Evolutionary conservation across 2,888 invertebrate genomes (phyloP).

Genomic region (Noctua comes): DNA sequence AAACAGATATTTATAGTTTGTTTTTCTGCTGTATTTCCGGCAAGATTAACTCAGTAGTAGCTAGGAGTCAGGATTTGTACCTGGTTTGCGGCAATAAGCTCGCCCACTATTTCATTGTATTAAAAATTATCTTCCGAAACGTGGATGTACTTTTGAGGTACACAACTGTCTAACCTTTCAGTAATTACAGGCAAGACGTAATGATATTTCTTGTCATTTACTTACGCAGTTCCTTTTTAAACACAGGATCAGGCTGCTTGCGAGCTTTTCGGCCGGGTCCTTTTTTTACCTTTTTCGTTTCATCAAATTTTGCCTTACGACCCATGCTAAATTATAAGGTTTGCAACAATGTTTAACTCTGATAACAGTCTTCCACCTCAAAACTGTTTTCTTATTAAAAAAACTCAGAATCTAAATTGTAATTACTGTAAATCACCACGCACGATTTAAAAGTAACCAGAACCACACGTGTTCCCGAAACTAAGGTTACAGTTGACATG

Average conservation of each 20-base stretch:
- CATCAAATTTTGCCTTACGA: constrained; percentile 95
- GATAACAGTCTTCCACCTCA: constrained; percentile 1
- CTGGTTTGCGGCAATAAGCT: neutral
- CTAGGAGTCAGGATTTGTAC: neutral
- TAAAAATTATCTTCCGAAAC: neutral
- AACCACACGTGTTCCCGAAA: constrained; percentile 54
- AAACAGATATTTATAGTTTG: neutral
- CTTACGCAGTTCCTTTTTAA: constrained; percentile 90
- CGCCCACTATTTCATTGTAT: neutral
- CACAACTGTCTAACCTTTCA: neutral
- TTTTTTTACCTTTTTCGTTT: constrained; percentile 92
- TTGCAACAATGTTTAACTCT: neutral
- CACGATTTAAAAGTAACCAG: constrained; percentile 35
- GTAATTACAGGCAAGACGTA: neutral
- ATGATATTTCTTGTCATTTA: constrained; percentile 48
- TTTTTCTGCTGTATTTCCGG: neutral
- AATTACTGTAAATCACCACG: constrained; percentile 16
- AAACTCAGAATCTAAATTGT: neutral
- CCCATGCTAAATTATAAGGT: constrained; percentile 92
- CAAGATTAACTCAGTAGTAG: neutral
- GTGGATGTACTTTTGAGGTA: neutral
- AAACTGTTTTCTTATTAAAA: neutral
- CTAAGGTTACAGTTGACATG: constrained; percentile 32
- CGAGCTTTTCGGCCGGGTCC: constrained; percentile 96
- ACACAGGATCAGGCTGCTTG: constrained; percentile 95